Conservation (phyloP, 2,888 invertebrate species). For the Drosophila neotestacea region DNA sequence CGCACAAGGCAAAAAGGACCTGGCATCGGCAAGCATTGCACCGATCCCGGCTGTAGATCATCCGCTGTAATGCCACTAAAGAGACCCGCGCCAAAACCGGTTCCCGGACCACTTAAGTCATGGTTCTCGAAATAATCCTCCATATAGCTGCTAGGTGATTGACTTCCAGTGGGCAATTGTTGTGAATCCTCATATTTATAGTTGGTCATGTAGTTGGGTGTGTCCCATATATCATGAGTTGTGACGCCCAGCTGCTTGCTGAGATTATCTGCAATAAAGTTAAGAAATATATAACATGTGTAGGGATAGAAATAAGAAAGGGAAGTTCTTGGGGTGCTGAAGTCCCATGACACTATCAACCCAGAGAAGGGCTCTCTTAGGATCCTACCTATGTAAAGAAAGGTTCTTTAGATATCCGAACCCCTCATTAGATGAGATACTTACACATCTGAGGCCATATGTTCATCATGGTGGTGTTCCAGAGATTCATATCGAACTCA, state of each 20-base stretch:
- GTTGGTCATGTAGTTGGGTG: constrained; percentile 44
- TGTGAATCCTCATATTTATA: constrained; percentile 59
- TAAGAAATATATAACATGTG: background rate
- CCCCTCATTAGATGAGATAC: constrained; percentile 79
- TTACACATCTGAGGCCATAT: constrained; percentile 94
- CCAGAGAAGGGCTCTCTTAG: too few species aligned
- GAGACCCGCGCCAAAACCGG: constrained; percentile 74
- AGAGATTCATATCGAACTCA: constrained; percentile 90
- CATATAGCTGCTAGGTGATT: constrained; percentile 86
- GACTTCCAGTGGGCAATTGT: constrained; percentile 53
- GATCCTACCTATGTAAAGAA: too few species aligned
- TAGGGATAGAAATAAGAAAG: too few species aligned
- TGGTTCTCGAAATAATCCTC: constrained; percentile 91
- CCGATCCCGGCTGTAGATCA: constrained; percentile 82
- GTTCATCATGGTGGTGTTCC: constrained; percentile 92
- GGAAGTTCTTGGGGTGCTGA: too few species aligned
- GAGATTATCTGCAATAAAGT: constrained; percentile 88
- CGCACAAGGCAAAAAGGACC: constrained; percentile 97
- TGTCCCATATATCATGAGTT: constrained; percentile 89
- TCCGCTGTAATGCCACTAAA: constrained; percentile 81
- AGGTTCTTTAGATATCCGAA: background rate
- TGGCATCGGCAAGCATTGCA: constrained; percentile 93
- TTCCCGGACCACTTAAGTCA: constrained; percentile 63
- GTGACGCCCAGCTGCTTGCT: constrained; percentile 90
- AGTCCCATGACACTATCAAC: too few species aligned